A percentile compares a stretch with the other conserved stretches of the same genome.
Conservation (phyloP, 2,113 vertebrate genomes). For the Sorex araneus region DNA sequence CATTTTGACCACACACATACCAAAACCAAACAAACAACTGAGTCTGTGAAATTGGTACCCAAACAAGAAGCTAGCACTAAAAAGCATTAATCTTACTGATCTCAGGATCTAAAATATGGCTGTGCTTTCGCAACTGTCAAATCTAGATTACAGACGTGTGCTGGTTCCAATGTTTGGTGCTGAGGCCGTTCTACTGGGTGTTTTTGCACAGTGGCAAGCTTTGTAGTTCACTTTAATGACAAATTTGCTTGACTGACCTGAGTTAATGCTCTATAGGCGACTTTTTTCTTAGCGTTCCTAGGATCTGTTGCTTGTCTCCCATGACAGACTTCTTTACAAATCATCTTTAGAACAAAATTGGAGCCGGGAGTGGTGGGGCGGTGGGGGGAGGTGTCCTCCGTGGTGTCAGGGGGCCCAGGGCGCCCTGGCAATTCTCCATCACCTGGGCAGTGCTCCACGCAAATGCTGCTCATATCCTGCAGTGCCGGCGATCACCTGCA, state of each 20-base stretch:
- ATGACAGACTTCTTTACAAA: slow-evolving; percentile 38
- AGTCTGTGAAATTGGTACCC: slow-evolving; percentile 59
- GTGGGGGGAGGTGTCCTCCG: too few relatives aligned
- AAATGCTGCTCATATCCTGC: too few relatives aligned
- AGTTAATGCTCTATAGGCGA: neutral
- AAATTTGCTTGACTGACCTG: slow-evolving; percentile 58
- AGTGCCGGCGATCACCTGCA: too few relatives aligned
- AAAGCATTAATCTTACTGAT: slow-evolving; percentile 67
- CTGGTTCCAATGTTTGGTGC: slow-evolving; percentile 52
- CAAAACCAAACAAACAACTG: neutral
- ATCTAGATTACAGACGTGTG: neutral
- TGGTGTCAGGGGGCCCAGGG: too few relatives aligned
- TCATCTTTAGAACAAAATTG: neutral
- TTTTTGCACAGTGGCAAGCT: slow-evolving; percentile 49
- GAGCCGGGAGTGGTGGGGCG: too few relatives aligned
- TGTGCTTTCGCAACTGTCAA: slow-evolving; percentile 71
- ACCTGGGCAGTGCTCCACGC: too few relatives aligned
- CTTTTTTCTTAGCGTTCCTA: slow-evolving; percentile 63
- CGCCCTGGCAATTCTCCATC: too few relatives aligned
- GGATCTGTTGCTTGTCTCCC: slow-evolving; percentile 25
- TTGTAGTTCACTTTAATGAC: slow-evolving; percentile 47
- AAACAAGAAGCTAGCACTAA: slow-evolving; percentile 72
- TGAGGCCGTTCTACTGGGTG: neutral
- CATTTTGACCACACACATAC: slow-evolving; percentile 53
- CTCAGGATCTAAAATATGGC: slow-evolving; percentile 47